These are phyloP conservation scores for Caenorhabditis sp. DNA, from an alignment of 2,888 invertebrate species.

Conservation along the genomic window DNA sequence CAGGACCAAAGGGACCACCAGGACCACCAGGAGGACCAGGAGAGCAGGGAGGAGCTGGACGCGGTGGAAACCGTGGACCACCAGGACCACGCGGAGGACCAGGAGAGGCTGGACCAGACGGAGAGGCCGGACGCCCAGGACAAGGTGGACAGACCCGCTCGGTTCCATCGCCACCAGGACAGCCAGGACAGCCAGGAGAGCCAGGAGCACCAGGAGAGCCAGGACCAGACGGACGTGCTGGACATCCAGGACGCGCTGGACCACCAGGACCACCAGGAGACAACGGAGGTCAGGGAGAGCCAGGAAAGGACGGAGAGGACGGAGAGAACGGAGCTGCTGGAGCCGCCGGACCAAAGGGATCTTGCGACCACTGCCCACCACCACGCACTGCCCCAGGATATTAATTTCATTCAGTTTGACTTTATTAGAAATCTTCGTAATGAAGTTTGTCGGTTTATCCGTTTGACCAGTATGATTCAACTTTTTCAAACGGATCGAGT, in stretches of 20 bases:
- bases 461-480: no score
- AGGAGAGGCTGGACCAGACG: constrained; percentile 65
- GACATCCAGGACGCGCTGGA: constrained; percentile 65
- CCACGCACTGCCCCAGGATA: constrained; percentile 64
- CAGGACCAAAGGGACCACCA: constrained; percentile 68
- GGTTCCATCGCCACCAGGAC: constrained; percentile 60
- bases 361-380: constrained; percentile 63
- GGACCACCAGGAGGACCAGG: constrained; percentile 62
- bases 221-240: constrained; percentile 65
- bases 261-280: constrained; percentile 65
- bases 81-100: constrained; percentile 61
- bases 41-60: constrained; percentile 56
- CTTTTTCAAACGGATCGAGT: constrained; percentile 2
- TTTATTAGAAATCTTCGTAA: constrained; percentile 6
- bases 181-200: constrained; percentile 64
- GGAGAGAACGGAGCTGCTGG: constrained; percentile 63
- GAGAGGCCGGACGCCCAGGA: constrained; percentile 62
- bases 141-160: constrained; percentile 58
- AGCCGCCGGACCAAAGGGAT: constrained; percentile 59
- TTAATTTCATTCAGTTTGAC: constrained; percentile 18
- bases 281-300: constrained; percentile 62
- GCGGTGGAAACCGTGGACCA: constrained; percentile 60
- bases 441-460: no score
- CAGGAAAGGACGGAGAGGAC: constrained; percentile 65
- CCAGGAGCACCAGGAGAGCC: constrained; percentile 63